Conservation (phyloP, 2,888 invertebrate genomes). For the Troilus luridus region DNA sequence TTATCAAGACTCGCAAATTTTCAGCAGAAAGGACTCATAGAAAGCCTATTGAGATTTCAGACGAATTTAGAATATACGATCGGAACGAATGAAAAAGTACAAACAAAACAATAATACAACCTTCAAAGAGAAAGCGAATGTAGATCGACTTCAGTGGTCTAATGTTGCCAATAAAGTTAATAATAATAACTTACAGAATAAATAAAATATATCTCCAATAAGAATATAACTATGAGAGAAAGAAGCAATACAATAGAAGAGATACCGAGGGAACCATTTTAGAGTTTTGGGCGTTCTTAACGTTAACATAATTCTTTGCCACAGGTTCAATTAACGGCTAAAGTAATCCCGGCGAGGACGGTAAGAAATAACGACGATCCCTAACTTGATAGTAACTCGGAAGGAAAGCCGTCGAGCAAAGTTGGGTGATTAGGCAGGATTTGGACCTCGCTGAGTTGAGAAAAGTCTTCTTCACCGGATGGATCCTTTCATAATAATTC, state of each 20-base stretch:
- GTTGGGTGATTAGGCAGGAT: conserved; percentile 22
- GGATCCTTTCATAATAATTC: conserved; percentile 20
- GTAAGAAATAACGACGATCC: not conserved
- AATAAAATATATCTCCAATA: not conserved
- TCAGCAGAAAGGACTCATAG: no score
- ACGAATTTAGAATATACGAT: no score
- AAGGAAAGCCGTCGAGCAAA: not conserved
- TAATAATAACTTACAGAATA: no score
- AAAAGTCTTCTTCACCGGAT: not conserved
- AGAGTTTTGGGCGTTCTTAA: not conserved
- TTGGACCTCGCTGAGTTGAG: not conserved
- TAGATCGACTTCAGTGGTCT: no score
- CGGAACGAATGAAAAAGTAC: no score
- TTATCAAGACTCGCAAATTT: no score
- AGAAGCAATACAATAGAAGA: not conserved
- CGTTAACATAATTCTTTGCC: not conserved
- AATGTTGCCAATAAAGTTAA: no score
- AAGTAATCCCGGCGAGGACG: not conserved
- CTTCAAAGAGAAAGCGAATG: no score
- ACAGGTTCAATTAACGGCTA: conserved; percentile 17
- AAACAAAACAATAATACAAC: no score
- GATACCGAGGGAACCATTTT: not conserved
- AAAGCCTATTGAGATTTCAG: no score
- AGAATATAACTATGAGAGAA: not conserved
- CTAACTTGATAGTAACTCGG: not conserved